A percentile compares a stretch with the other conserved stretches of the same genome.
phyloP scores from a whole-genome alignment of 2,888 invertebrate species.

The Mythimna lalbum region DNA sequence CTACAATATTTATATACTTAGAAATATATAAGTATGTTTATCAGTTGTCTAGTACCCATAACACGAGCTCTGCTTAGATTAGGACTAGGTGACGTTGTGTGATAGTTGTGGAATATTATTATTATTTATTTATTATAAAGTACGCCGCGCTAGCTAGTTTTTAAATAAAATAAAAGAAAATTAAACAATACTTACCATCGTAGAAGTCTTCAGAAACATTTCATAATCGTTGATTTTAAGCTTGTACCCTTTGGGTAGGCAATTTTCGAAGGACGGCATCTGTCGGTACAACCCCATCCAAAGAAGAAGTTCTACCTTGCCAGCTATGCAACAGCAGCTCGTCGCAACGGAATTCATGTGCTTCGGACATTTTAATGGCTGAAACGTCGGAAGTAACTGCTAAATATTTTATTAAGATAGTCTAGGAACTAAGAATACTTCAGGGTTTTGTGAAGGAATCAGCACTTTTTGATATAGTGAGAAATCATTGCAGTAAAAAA shows the following conservation, averaged over 20 bases:
- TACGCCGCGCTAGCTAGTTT: too few species aligned
- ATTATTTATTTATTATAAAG: too few species aligned
- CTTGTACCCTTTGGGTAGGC: constrained; percentile 74
- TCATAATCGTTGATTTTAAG: constrained; percentile 75
- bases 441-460: too few species aligned
- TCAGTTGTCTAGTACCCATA: too few species aligned
- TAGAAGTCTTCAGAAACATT: constrained; percentile 73
- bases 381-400: constrained; percentile 48
- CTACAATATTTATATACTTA: too few species aligned
- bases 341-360: constrained; percentile 73
- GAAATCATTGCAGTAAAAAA: too few species aligned
- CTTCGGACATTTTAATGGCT: constrained; percentile 87
- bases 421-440: too few species aligned
- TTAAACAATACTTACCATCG: constrained; percentile 69
- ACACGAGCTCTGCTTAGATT: too few species aligned
- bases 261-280: constrained; percentile 68
- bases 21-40: too few species aligned
- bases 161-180: not conserved
- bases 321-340: constrained; percentile 78
- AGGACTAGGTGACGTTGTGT: too few species aligned
- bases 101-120: too few species aligned
- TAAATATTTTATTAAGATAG: not conserved
- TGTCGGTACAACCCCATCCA: constrained; percentile 82
- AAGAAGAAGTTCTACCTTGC: constrained; percentile 77
- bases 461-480: too few species aligned